These are phyloP conservation scores for Mamestra configurata DNA, from an alignment of 1,140 invertebrate genomes.

Conservation along the genomic window DNA sequence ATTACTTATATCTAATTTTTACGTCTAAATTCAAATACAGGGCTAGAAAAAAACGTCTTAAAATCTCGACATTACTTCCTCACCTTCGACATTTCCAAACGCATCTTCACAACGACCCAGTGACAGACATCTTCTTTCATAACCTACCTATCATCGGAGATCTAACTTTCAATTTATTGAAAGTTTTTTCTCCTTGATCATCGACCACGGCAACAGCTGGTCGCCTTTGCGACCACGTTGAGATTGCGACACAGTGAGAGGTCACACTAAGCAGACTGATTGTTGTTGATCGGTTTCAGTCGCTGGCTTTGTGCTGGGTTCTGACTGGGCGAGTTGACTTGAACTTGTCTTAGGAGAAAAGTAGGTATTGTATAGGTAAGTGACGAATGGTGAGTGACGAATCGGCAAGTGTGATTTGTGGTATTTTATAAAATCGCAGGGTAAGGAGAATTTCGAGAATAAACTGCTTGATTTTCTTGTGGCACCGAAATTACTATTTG, in stretches of 20 bases:
- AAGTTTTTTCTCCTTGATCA: conserved; percentile 39
- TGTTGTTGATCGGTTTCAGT: not conserved
- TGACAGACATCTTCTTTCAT: not conserved
- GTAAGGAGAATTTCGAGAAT: too few relatives aligned
- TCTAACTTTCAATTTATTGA: conserved; percentile 33
- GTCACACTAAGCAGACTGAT: not conserved
- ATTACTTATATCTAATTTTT: too few relatives aligned
- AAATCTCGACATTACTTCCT: not conserved
- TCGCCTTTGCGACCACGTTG: not conserved
- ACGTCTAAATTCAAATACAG: too few relatives aligned
- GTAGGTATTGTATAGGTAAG: not conserved
- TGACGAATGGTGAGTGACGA: too few relatives aligned
- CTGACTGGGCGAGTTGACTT: not conserved
- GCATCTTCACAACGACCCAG: not conserved
- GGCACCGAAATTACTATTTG: too few relatives aligned
- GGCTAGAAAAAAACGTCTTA: too few relatives aligned
- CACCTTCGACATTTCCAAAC: not conserved
- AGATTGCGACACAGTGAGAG: conserved; percentile 34
- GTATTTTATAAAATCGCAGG: too few relatives aligned
- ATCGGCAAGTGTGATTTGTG: too few relatives aligned
- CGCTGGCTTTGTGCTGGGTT: not conserved
- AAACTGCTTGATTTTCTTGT: too few relatives aligned
- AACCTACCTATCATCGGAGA: not conserved
- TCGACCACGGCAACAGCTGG: not conserved
- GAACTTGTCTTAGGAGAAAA: not conserved